A percentile compares a stretch with the other conserved stretches of the same genome.
Conservation (phyloP, 2,888 invertebrate genomes). For the Phyto melanocephala region DNA sequence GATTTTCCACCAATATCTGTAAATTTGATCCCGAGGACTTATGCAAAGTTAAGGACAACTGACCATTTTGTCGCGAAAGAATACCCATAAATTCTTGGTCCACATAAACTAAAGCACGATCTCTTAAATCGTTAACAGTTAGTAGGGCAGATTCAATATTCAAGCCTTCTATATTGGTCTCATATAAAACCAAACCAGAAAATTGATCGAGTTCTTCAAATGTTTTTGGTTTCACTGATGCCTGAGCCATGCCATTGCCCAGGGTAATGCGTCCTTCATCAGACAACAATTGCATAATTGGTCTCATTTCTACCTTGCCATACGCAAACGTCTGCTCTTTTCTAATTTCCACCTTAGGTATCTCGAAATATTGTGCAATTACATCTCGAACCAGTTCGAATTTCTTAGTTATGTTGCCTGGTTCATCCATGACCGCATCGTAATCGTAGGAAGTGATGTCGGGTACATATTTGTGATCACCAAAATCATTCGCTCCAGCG, state of each 20-base stretch:
- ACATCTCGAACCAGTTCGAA: conserved; percentile 85
- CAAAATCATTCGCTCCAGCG: conserved; percentile 79
- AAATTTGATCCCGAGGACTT: conserved; percentile 78
- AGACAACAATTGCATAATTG: conserved; percentile 74
- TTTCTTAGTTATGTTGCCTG: conserved; percentile 92
- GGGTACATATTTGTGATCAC: conserved; percentile 80
- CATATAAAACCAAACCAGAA: conserved; percentile 84
- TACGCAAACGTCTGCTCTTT: conserved; percentile 82
- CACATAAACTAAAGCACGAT: conserved; percentile 85
- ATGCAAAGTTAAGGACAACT: conserved; percentile 78
- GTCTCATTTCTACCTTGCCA: conserved; percentile 81
- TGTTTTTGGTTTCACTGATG: conserved; percentile 79
- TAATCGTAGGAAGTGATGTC: conserved; percentile 94
- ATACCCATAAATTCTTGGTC: conserved; percentile 80
- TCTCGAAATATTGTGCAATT: conserved; percentile 81
- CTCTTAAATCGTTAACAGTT: conserved; percentile 81
- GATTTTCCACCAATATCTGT: conserved; percentile 86
- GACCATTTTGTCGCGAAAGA: conserved; percentile 80
- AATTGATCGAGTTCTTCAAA: conserved; percentile 83
- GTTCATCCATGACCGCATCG: conserved; percentile 92
- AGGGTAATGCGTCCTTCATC: conserved; percentile 69
- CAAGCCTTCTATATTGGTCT: conserved; percentile 79
- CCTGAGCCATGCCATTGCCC: conserved; percentile 65
- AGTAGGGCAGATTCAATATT: conserved; percentile 78
- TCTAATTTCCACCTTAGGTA: conserved; percentile 74